A percentile compares a stretch with the other conserved stretches of the same genome.
These are phyloP conservation scores for Delichon dasypus DNA, from an alignment of 2,797 vertebrate species.

Conservation along the genomic window DNA sequence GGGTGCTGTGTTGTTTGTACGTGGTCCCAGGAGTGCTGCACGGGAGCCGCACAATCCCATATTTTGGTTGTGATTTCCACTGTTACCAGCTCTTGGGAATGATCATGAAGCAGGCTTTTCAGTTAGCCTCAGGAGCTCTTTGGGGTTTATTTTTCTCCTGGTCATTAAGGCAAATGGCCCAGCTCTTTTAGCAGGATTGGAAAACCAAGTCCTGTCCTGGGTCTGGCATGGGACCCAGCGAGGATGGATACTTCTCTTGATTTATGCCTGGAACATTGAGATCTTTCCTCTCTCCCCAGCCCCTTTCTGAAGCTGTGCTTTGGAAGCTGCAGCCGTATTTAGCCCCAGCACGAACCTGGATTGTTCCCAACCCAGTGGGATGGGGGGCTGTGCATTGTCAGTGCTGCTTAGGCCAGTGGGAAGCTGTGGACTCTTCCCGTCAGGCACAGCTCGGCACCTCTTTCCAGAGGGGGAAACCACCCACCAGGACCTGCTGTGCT, in stretches of 20 bases:
- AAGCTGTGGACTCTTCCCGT: fast-evolving
- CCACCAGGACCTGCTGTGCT: neutral
- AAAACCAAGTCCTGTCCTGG: neutral
- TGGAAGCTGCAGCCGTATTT: neutral
- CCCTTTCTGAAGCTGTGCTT: neutral
- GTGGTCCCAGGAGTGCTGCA: fast-evolving
- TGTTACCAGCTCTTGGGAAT: neutral
- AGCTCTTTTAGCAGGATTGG: neutral
- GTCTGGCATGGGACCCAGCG: neutral
- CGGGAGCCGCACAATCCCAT: fast-evolving
- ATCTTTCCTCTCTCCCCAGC: neutral
- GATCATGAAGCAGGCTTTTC: neutral
- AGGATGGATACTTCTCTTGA: neutral
- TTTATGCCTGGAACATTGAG: conserved; percentile 55
- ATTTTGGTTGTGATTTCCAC: neutral
- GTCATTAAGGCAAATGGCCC: neutral
- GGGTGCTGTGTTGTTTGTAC: neutral
- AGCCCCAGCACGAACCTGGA: neutral
- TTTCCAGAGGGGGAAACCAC: neutral
- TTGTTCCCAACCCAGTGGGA: fast-evolving
- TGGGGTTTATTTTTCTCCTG: neutral
- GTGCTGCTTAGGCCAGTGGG: neutral
- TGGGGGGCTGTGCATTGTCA: fast-evolving
- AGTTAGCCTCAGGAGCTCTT: fast-evolving
- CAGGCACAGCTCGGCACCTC: fast-evolving